Base-by-base conservation (phyloP, 2,113 vertebrate genomes). In the Gambusia affinis region DNA sequence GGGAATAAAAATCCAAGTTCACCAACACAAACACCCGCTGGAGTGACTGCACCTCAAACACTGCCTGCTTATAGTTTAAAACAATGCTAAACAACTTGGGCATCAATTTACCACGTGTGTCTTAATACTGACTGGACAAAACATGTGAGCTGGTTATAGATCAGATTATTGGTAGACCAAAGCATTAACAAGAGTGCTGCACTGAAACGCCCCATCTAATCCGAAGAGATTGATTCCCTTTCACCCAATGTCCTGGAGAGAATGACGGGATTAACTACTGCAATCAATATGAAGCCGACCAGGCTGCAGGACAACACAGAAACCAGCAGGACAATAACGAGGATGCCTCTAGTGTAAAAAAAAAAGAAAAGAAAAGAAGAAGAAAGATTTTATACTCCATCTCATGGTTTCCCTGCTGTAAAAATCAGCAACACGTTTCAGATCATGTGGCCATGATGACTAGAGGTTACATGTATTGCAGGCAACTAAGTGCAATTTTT, bases 201-300 rank as follows among this genome's bases (percentile, higher is more conserved):
- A 73, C 81, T 74, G 57, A 73, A 80, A 81, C 37, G 29, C 57
- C 54, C 30, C 33, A 62, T 28, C 67, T n/a, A 64, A 64, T 47
- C 28, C 4, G 12, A 24, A 33, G 31, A 47, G 68, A 89, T 84
- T 78, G 7, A 87, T 88, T 75, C 39, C 68, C 64, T 79, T 64
- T 78, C 64, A 70, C 60, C 74, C 27, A 4, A 75, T 78, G 87
- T 87, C 83, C 80, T 76, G 85, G 63, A 80, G 85, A 76, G 35
- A 83, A 15, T 7, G 31, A 29, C 60, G 64, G 70, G 77, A 82
- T 72, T 81, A 81, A 82, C 75, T 73, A 70, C 65, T 31, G 10
- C 4, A 76, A 90, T 87, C 83, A 70, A 87, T 83, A 69, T 22
- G 64, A 61, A 64, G n/a, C 65, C 11, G 1, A 24, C 51, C 51